Percentiles rank a stretch among this genome's conserved stretches.
Conservation (phyloP, 1,140 invertebrate genomes). For the Drosophila pachea region DNA sequence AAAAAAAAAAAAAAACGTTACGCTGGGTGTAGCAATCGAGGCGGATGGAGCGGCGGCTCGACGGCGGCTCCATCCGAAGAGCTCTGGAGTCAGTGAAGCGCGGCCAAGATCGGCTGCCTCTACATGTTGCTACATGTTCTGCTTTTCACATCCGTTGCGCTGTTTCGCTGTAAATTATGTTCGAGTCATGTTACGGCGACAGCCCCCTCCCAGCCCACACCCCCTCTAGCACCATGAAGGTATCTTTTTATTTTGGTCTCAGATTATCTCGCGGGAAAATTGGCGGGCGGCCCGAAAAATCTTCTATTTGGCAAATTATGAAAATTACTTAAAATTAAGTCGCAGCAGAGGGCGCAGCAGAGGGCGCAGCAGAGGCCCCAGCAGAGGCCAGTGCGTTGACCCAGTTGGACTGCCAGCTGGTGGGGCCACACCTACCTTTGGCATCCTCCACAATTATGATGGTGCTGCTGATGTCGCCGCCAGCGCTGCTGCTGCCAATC, state of each 20-base stretch:
- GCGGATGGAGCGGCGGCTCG: not conserved
- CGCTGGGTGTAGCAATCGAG: constrained; percentile 16
- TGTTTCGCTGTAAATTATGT: constrained; percentile 70
- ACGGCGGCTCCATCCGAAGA: not conserved
- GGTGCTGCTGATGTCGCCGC: constrained; percentile 65
- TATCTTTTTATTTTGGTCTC: not conserved
- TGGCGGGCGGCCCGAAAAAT: constrained; percentile 4
- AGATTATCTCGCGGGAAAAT: constrained; percentile 64
- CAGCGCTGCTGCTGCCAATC: not conserved
- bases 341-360: constrained; percentile 34
- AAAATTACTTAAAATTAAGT: constrained; percentile 67
- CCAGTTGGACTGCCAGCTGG: constrained; percentile 13
- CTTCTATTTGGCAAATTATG: constrained; percentile 62
- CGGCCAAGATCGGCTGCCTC: constrained; percentile 38
- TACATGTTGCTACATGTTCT: constrained; percentile 41
- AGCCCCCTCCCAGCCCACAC: not conserved
- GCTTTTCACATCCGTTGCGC: constrained; percentile 59
- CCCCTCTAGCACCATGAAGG: not conserved
- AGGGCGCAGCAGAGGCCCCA: constrained; percentile 36
- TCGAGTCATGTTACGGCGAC: constrained; percentile 67
- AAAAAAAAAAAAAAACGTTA: not conserved
- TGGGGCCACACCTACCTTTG: constrained; percentile 62
- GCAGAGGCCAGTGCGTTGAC: constrained; percentile 56
- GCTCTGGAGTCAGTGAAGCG: constrained; percentile 42
- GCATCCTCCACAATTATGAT: constrained; percentile 78